Base-by-base conservation (phyloP, 1,140 invertebrate genomes). In the Contarinia nasturtii region DNA sequence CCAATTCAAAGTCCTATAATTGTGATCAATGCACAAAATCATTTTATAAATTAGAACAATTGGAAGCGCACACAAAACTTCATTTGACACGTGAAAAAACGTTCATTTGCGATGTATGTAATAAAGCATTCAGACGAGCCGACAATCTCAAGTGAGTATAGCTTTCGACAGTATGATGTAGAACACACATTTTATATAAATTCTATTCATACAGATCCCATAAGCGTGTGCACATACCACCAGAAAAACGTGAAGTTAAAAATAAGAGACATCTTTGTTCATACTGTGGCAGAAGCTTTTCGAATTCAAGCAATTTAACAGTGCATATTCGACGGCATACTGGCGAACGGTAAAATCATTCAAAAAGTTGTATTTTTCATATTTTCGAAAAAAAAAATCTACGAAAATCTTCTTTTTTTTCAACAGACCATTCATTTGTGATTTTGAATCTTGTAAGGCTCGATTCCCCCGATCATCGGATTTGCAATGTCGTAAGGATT, bases 281-380 rank as follows among this genome's bases (percentile, higher is more conserved):
- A 2, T 73, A 72, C 52, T 74, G 72, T 52, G 72, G 71, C 14
- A 63, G 69, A 12, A 65, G 65, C 11, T 71, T 73, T 50, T 66
- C 68, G 12, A 72, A 71, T 33, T 71, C 70, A 0, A 73, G 71
- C 1, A 74, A 74, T 54, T 58, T 74, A 4, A 71, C 71, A 17
- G 71, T 74, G 1, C 75, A 77, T 48, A 72, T 75, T 67, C 63
- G 73, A 1, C 57, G 71, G 0, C 72, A 74, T 46, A 74, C 71
- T 0, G 72, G 62, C 2, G 66, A 68, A 51, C n/a, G 15, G n/a
- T 45, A 45, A 45, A 14, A 12, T 18, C n/a, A n/a, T n/a, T n/a
- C n/a, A n/a, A n/a, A n/a, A n/a, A n/a, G n/a, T n/a, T n/a, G n/a
- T n/a, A n/a, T n/a, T n/a, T n/a, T n/a, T n/a, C n/a, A n/a, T n/a